A percentile compares a stretch with the other conserved stretches of the same genome.
phyloP scores from a whole-genome alignment of 1,140 invertebrate genomes.

The Dendrolimus punctatus region DNA sequence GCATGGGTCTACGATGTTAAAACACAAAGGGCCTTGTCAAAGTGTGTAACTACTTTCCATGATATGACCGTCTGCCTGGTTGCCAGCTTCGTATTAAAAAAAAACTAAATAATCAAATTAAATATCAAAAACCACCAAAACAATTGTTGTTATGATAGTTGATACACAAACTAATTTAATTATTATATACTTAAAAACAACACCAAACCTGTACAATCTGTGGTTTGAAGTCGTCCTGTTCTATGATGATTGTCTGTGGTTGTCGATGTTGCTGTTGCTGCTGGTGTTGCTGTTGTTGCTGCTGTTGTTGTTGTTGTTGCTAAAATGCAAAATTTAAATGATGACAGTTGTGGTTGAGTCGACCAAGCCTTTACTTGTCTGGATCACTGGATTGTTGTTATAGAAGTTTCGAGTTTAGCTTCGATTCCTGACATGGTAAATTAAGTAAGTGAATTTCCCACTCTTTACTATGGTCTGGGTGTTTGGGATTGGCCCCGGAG shows the following conservation, averaged over 20 bases:
- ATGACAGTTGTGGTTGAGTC: too few relatives aligned
- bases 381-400: too few relatives aligned
- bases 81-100: too few relatives aligned
- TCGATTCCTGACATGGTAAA: slow-evolving; percentile 15
- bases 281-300: slow-evolving; percentile 53
- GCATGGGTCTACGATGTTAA: too few relatives aligned
- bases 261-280: slow-evolving; percentile 46
- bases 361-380: too few relatives aligned
- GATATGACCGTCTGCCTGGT: too few relatives aligned
- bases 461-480: too few relatives aligned
- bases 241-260: slow-evolving; percentile 59
- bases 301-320: slow-evolving; percentile 36
- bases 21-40: too few relatives aligned
- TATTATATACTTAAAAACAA: neutral
- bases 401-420: slow-evolving; percentile 33
- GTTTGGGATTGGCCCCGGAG: too few relatives aligned
- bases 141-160: neutral
- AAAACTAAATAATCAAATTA: too few relatives aligned
- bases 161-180: neutral
- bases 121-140: neutral
- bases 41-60: too few relatives aligned
- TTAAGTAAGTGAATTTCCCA: too few relatives aligned
- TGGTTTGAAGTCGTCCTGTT: slow-evolving; percentile 65
- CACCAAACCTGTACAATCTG: slow-evolving; percentile 59
- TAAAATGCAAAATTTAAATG: slow-evolving; percentile 2